phyloP scores from a whole-genome alignment of 2,797 vertebrate species.

The Sylvia borin region DNA sequence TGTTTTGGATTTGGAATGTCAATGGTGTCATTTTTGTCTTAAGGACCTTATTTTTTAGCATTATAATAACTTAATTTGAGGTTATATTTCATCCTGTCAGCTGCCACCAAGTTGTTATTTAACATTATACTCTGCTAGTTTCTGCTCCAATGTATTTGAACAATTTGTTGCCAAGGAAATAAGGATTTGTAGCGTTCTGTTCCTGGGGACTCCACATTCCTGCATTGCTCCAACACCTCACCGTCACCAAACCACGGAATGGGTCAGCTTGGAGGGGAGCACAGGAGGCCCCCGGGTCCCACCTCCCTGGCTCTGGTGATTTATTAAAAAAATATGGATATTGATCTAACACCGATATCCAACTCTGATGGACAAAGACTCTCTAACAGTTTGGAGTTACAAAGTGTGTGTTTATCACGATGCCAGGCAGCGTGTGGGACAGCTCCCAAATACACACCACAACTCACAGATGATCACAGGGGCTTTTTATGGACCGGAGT shows the following conservation, averaged over 20 bases:
- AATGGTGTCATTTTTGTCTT: not conserved
- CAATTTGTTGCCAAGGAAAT: not conserved
- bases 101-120: not conserved
- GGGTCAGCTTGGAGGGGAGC: not conserved
- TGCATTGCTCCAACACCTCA: fast-evolving
- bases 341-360: too few relatives aligned
- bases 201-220: not conserved
- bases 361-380: too few relatives aligned
- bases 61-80: not conserved
- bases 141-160: not conserved
- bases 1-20: not conserved
- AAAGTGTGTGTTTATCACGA: too few relatives aligned
- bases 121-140: not conserved
- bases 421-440: too few relatives aligned
- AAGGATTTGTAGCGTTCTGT: not conserved
- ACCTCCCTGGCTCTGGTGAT: not conserved
- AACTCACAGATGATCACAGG: too few relatives aligned
- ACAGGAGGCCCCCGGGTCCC: not conserved
- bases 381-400: too few relatives aligned
- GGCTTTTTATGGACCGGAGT: too few relatives aligned
- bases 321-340: too few relatives aligned
- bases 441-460: too few relatives aligned
- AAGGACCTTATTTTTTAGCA: not conserved
- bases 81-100: not conserved
- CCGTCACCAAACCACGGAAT: fast-evolving